These are phyloP conservation scores for Elymnias hypermnestra DNA, from an alignment of 1,140 invertebrate species.

Conservation along the genomic window DNA sequence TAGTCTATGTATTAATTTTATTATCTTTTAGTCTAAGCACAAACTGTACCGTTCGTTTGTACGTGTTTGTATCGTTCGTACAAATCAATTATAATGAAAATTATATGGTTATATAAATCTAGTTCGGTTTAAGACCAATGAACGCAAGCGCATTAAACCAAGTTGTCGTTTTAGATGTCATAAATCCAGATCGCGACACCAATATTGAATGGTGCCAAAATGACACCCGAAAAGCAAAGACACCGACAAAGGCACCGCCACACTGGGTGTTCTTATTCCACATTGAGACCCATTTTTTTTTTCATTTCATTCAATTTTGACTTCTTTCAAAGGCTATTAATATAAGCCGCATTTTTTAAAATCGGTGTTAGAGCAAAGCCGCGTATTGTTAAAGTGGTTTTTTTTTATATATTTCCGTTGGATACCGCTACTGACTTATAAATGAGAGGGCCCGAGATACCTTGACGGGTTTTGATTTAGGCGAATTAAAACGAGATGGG, in stretches of 20 bases:
- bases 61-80: too few species aligned
- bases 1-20: too few species aligned
- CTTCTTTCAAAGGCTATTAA: conserved; percentile 74
- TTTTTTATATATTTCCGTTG: conserved; percentile 73
- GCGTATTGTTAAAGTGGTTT: conserved; percentile 60
- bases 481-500: conserved; percentile 65
- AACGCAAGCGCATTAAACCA: conserved; percentile 37
- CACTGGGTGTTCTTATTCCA: conserved; percentile 66
- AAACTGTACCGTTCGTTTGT: too few species aligned
- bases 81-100: too few species aligned
- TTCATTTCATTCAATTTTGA: conserved; percentile 75
- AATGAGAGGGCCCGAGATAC: conserved; percentile 46
- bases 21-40: too few species aligned
- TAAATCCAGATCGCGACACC: conserved; percentile 70
- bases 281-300: conserved; percentile 61
- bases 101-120: background rate
- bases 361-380: conserved; percentile 58
- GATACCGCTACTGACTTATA: conserved; percentile 72
- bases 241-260: conserved; percentile 68
- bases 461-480: conserved; percentile 56
- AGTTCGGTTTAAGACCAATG: conserved; percentile 25
- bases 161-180: conserved; percentile 62
- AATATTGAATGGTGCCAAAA: conserved; percentile 76
- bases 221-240: conserved; percentile 68
- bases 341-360: conserved; percentile 73